phyloP scores from a whole-genome alignment of 2,113 vertebrate species.

The Periophthalmodon schlosseri region DNA sequence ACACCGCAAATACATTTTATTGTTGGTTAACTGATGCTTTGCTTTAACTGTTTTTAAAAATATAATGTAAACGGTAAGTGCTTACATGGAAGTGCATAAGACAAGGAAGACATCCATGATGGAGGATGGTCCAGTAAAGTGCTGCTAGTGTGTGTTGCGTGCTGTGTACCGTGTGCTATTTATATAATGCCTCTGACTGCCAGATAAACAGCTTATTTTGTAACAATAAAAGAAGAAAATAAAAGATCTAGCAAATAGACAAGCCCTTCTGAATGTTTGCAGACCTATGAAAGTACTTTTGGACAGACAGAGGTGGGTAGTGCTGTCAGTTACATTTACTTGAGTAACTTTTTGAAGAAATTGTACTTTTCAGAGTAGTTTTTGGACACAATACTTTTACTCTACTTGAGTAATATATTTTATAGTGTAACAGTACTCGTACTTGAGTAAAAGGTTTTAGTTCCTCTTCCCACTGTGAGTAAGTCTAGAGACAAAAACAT shows the following conservation, averaged over 20 bases:
- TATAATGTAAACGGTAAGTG: background rate
- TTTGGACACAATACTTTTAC: too few species aligned
- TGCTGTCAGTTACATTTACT: too few species aligned
- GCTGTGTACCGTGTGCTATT: background rate
- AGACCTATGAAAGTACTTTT: conserved; percentile 68
- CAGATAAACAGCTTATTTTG: conserved; percentile 1
- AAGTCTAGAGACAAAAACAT: too few species aligned
- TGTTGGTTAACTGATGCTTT: background rate
- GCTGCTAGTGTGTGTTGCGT: background rate
- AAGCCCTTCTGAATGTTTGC: conserved; percentile 57
- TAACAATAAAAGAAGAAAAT: background rate
- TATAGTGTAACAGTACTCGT: too few species aligned
- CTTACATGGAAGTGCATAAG: background rate
- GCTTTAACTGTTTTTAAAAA: background rate
- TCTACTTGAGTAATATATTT: too few species aligned
- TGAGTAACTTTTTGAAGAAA: too few species aligned
- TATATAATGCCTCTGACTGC: background rate
- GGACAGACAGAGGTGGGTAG: background rate
- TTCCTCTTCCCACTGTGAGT: too few species aligned
- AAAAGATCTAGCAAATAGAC: background rate
- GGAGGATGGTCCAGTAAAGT: background rate
- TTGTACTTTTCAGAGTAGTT: too few species aligned
- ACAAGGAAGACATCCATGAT: background rate
- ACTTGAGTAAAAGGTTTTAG: too few species aligned
- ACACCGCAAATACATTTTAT: background rate